Conservation (phyloP, 2,113 vertebrate species). For the Cranoglanis bouderius region DNA sequence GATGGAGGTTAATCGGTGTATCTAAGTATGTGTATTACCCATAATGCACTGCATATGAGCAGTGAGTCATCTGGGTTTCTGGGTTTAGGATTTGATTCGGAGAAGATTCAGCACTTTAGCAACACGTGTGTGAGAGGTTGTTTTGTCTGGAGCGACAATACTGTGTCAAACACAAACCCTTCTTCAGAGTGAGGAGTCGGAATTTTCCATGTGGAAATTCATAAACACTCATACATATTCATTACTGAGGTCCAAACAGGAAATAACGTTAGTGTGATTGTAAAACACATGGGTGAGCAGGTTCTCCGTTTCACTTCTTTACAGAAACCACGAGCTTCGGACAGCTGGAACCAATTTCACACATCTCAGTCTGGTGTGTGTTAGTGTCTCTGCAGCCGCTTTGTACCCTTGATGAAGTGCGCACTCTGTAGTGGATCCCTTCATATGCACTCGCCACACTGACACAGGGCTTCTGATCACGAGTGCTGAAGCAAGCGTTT, state of each 20-base stretch:
- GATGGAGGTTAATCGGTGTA: background rate
- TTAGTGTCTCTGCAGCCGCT: background rate
- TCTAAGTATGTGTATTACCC: background rate
- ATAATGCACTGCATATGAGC: background rate
- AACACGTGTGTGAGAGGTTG: background rate
- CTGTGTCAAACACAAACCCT: background rate
- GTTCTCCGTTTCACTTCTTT: background rate
- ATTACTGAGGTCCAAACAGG: background rate
- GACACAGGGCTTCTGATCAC: background rate
- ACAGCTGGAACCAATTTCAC: constrained; percentile 7
- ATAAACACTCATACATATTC: background rate
- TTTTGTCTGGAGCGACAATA: background rate
- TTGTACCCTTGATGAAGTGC: background rate
- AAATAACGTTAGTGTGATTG: background rate
- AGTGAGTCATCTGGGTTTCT: background rate
- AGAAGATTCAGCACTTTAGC: background rate
- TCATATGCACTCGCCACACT: background rate
- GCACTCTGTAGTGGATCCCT: background rate
- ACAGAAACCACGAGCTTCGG: background rate
- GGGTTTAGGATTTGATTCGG: background rate
- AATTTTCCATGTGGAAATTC: background rate
- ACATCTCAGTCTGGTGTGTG: background rate
- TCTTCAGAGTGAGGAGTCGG: background rate
- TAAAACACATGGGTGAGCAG: background rate
- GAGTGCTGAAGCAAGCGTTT: background rate